Percentiles rank a stretch among this genome's conserved stretches.
phyloP scores from a whole-genome alignment of 2,113 vertebrate species.

The Chelonoidis abingdonii region DNA sequence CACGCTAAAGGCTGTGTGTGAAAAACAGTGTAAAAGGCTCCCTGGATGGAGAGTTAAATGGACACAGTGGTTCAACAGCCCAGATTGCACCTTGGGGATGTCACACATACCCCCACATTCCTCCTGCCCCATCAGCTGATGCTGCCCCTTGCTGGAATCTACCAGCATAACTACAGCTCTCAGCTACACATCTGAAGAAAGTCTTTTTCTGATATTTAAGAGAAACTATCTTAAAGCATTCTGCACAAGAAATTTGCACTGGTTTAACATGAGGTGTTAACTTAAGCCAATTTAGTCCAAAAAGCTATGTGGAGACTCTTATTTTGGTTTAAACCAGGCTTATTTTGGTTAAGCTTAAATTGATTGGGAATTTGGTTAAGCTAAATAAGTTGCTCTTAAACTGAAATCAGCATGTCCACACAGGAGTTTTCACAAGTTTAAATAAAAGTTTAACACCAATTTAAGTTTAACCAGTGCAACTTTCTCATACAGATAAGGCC shows the following conservation, averaged over 20 bases:
- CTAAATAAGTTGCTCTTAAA: too few species aligned
- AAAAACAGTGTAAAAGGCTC: too few species aligned
- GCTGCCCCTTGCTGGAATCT: background rate
- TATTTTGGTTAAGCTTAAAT: slow-evolving; percentile 14
- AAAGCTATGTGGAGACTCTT: background rate
- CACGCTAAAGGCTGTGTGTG: too few species aligned
- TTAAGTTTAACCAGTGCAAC: background rate
- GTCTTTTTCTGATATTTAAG: background rate
- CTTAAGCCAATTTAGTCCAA: background rate
- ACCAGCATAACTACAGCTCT: background rate
- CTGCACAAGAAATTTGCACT: background rate
- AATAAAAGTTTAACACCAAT: background rate
- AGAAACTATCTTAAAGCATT: background rate
- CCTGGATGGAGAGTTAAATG: too few species aligned
- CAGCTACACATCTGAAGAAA: background rate
- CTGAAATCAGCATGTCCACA: background rate
- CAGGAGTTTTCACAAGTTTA: background rate
- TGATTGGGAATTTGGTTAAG: background rate
- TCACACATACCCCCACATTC: too few species aligned
- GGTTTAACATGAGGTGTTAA: background rate
- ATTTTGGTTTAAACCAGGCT: background rate
- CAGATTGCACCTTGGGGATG: too few species aligned
- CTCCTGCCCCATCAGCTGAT: background rate
- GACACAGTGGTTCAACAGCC: too few species aligned
- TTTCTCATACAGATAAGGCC: background rate